Base-by-base conservation (phyloP, 2,113 vertebrate species). In the Phainopepla nitens region DNA sequence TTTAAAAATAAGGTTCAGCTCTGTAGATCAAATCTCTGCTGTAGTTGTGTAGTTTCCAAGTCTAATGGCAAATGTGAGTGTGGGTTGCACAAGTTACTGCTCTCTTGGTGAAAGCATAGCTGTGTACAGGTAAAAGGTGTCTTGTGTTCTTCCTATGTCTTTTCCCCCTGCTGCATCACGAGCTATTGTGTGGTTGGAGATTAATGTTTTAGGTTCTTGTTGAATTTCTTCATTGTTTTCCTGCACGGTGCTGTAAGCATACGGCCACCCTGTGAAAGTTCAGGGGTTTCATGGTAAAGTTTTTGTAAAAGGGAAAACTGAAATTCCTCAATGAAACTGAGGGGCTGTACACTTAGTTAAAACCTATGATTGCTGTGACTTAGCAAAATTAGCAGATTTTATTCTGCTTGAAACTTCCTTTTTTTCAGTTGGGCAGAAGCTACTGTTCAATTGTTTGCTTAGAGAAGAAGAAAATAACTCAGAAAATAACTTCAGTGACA, bases 221-320 rank as follows among this genome's bases (percentile, higher is more conserved):
- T 45, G 51, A 49, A 18, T 36, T 61, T 69, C 62, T 65, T 65
- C 0, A 0, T 12, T 75, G 56, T 82, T 75, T n/a, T 29, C 22
- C 36, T n/a, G 4, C 49, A 60, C 17, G 17, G 2, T 45, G 19
- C 56, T 75, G 0, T 15, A 77, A 47, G 36, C 28, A 4, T 41
- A 22, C 1, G 4, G 54, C 35, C 45, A 47, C n/a, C 22, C 25
- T 0, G 0, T 49, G 17, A 15, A 87, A 41, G 18, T 54, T 69
- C 15, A 12, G 7, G 0, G 7, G 0, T 29, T 70, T 69, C 13
- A 19, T 10, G 41, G 8, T 28, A 8, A 50, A n/a, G 36, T 11
- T 36, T 47, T 68, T 28, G 3, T 66, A 47, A 9, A 9, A 39
- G 10, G 29, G 28, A 82, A 61, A 69, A n/a, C 15, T 19, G 22